These are phyloP conservation scores for Gracilinanus agilis DNA, from an alignment of 2,113 vertebrate genomes.

Conservation along the genomic window DNA sequence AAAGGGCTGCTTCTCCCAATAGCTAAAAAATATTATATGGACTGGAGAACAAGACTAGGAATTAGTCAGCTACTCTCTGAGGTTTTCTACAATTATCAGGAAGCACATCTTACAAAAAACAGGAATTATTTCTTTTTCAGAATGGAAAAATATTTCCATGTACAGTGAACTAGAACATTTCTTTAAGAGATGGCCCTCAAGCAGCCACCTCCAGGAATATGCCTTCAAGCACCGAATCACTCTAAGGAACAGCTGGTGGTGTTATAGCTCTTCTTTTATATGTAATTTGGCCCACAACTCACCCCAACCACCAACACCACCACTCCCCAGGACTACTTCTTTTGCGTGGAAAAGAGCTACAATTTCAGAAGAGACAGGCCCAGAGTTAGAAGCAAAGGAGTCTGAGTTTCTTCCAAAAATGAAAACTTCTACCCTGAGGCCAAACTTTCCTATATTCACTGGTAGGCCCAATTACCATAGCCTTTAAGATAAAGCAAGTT, in stretches of 20 bases:
- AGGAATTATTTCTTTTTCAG: not conserved
- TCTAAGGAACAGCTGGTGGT: not conserved
- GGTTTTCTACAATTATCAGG: conserved; percentile 21
- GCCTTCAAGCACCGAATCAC: not conserved
- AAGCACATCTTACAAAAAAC: not conserved
- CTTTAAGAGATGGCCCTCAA: not conserved
- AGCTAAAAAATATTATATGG: not conserved
- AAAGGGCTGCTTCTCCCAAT: not conserved
- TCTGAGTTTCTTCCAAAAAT: not conserved
- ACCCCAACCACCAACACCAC: not conserved
- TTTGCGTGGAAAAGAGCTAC: not conserved
- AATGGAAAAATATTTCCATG: not conserved
- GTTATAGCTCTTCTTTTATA: not conserved
- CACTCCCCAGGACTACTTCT: not conserved
- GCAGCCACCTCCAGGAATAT: conserved; percentile 35
- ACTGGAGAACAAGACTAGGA: conserved; percentile 6
- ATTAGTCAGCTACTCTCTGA: not conserved
- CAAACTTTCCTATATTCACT: not conserved
- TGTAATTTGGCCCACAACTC: not conserved
- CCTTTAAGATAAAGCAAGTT: conserved; percentile 28
- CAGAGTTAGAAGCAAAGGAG: not conserved
- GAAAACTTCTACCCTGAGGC: not conserved
- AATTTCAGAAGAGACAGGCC: conserved; percentile 22
- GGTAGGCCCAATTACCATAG: not conserved
- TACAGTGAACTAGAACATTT: not conserved